phyloP scores from a whole-genome alignment of 2,888 invertebrate genomes.

The Pristionchus exspectatus region DNA sequence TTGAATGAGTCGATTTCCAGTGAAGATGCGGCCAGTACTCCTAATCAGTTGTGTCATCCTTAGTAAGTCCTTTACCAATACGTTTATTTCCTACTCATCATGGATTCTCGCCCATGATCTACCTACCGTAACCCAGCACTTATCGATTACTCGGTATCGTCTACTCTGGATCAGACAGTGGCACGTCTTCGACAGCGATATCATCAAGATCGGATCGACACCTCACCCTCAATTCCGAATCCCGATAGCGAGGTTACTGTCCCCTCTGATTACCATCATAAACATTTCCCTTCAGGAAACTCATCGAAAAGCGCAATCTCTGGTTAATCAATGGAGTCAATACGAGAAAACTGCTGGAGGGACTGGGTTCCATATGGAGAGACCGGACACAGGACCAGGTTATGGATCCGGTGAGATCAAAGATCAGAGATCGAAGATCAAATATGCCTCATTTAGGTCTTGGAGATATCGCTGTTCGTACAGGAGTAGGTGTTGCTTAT shows the following conservation, averaged over 20 bases:
- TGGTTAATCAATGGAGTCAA: conserved; percentile 27
- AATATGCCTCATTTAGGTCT: not conserved
- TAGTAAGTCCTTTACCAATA: not conserved
- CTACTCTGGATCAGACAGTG: conserved; percentile 25
- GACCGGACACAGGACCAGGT: conserved; percentile 10
- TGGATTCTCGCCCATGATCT: not conserved
- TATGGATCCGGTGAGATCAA: conserved; percentile 49
- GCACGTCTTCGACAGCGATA: not conserved
- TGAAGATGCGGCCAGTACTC: not conserved
- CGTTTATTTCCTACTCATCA: not conserved
- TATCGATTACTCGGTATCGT: not conserved
- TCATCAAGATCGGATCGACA: not conserved
- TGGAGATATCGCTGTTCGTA: conserved; percentile 44
- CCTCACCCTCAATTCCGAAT: not conserved
- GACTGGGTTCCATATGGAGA: conserved; percentile 32
- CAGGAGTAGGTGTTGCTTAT: conserved; percentile 33
- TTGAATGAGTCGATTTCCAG: conserved; percentile 21
- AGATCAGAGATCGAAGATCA: conserved; percentile 26
- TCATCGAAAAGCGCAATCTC: conserved; percentile 20
- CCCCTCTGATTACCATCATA: not conserved
- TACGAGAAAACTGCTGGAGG: conserved; percentile 31
- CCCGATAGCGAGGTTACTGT: not conserved
- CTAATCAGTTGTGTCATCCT: conserved; percentile 24
- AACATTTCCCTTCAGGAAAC: not conserved
- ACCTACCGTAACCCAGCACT: not conserved